Evolutionary conservation across 2,888 invertebrate species (phyloP).

Genomic region (Litoditis marina): DNA sequence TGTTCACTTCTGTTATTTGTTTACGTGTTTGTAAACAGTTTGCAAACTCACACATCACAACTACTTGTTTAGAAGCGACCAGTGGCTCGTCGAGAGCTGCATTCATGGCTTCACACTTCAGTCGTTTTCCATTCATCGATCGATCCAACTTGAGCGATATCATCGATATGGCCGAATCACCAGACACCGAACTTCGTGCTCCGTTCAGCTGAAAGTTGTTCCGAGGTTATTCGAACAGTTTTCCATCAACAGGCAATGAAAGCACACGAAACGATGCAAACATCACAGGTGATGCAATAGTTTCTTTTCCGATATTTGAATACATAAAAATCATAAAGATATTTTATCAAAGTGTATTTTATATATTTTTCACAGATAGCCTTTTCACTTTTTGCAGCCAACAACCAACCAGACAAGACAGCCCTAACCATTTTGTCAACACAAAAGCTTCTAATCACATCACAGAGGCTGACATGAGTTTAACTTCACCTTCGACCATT

Average conservation of each 20-base stretch:
- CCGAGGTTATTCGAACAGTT: background rate
- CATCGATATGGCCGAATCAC: conserved; percentile 47
- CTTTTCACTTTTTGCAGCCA: too few species aligned
- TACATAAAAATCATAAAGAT: too few species aligned
- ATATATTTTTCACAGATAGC: too few species aligned
- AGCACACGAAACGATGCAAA: background rate
- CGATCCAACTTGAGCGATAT: conserved; percentile 52
- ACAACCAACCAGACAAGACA: background rate
- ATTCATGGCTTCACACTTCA: conserved; percentile 56
- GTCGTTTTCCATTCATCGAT: conserved; percentile 49
- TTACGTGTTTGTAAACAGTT: too few species aligned
- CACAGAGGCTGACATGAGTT: too few species aligned
- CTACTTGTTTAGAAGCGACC: conserved; percentile 44
- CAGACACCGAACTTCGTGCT: conserved; percentile 45
- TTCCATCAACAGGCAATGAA: background rate
- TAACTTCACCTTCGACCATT: too few species aligned
- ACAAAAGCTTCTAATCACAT: too few species aligned
- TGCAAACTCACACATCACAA: conserved; percentile 49
- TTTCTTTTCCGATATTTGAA: background rate
- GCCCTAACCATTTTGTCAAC: too few species aligned
- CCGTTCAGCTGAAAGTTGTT: conserved; percentile 52
- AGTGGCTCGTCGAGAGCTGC: conserved; percentile 56
- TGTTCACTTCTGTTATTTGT: too few species aligned
- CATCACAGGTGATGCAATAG: background rate
- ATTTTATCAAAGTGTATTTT: too few species aligned